Evolutionary conservation across 2,797 vertebrate genomes (phyloP).

Genomic region (Poecilia wingei): DNA sequence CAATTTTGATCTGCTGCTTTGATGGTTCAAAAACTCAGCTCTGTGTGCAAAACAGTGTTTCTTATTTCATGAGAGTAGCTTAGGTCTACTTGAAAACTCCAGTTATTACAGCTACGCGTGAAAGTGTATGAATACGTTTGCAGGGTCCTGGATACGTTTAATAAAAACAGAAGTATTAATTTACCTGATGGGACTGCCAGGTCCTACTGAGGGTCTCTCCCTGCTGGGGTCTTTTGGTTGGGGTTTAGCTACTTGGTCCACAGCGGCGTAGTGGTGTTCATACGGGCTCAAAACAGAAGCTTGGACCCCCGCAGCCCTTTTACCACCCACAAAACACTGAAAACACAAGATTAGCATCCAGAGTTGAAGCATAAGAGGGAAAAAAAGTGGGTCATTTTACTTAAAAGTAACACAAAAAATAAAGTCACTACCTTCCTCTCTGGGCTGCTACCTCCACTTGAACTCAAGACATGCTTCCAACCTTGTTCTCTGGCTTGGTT

Average conservation of each 20-base stretch:
- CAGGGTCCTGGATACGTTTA: background rate
- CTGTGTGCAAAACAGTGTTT: background rate
- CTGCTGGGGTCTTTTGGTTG: slow-evolving; percentile 56
- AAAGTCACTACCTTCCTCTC: slow-evolving; percentile 78
- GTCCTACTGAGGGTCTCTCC: slow-evolving; percentile 53
- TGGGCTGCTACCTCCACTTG: slow-evolving; percentile 87
- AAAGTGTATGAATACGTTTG: background rate
- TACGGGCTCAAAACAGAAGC: slow-evolving; percentile 65
- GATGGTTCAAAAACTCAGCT: background rate
- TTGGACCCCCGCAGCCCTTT: slow-evolving; percentile 71
- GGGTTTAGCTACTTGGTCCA: slow-evolving; percentile 86
- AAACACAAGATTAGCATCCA: slow-evolving; percentile 11
- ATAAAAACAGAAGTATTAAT: background rate
- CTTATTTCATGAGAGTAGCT: background rate
- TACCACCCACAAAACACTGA: slow-evolving; percentile 83
- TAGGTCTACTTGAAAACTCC: background rate
- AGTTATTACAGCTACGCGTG: background rate
- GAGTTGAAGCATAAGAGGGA: background rate
- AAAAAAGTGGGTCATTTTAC: background rate
- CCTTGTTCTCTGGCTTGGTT: slow-evolving; percentile 97
- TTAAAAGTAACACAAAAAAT: background rate
- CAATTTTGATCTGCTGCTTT: background rate
- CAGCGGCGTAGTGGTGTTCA: slow-evolving; percentile 85
- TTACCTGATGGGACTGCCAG: slow-evolving; percentile 60
- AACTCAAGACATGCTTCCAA: slow-evolving; percentile 93